Base-by-base conservation (phyloP, 2,113 vertebrate genomes). In the Rhabdomys dilectus region DNA sequence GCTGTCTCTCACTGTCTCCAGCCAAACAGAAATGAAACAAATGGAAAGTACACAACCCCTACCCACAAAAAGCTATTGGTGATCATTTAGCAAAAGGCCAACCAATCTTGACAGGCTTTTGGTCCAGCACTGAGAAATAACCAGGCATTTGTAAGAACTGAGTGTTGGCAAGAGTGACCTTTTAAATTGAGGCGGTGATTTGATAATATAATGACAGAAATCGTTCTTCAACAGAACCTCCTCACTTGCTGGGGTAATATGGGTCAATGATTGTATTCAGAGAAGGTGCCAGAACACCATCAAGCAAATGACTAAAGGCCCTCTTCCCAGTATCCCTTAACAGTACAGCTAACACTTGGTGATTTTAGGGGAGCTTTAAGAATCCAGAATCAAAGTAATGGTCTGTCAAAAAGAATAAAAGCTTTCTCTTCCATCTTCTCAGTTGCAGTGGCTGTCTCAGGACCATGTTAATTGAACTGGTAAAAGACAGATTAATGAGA, bases 151-250 rank as follows among this genome's bases (percentile, higher is more conserved):
- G 34, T 73, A 58, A 86, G 78, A 81, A 86, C 6, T 1, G n/a
- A 21, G n/a, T 89, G n/a, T 45, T n/a, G 16, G 77, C n/a, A 42
- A 42, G 88, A 96, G 62, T 73, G 90, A 92, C 76, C 73, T 56
- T 89, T 97, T 97, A 9, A 92, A 96, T 91, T 73, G 68, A 95
- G 26, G 34, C 8, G 29, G 56, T 93, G 42, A 89, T 45, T 62
- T 96, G 68, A 73, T 85, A 70, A 24, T 26, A 72, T 92, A 86
- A 31, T 91, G 53, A 76, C 93, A 9, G 36, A 64, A 97, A 72
- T n/a, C 86, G n/a, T 17, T 76, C 16, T 91, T 96, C 45, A 89
- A 36, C 13, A 96, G 64, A 60, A 58, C 80, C 45, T 85, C 53
- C 21, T 6, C 45, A 94, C 17, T n/a, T 48, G n/a, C 56, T 86